These are phyloP conservation scores for Denticeps clupeoides DNA, from an alignment of 2,797 vertebrate genomes.

Conservation along the genomic window DNA sequence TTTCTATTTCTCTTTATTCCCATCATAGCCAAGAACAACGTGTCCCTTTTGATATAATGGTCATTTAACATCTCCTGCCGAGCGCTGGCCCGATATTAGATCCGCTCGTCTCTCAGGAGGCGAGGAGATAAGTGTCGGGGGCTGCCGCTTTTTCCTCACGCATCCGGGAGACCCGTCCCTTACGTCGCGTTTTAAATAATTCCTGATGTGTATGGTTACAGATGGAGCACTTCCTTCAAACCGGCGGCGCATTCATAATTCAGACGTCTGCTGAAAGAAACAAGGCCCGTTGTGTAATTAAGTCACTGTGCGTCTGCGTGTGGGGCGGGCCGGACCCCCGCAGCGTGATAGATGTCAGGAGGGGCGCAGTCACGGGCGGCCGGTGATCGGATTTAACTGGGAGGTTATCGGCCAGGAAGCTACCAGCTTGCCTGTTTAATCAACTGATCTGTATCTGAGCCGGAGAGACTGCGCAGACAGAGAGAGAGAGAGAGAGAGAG, in stretches of 20 bases:
- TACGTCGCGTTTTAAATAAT: no score
- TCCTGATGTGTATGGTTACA: no score
- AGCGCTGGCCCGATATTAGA: neutral
- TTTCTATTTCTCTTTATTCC: conserved; percentile 19
- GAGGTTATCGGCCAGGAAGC: conserved; percentile 18
- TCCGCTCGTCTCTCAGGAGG: no score
- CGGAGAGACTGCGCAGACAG: neutral
- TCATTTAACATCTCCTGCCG: conserved; percentile 19
- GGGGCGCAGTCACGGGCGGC: neutral
- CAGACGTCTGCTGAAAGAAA: no score
- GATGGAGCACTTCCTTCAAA: no score
- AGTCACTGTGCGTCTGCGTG: no score
- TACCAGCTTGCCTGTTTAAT: conserved; percentile 24
- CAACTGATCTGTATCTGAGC: conserved; percentile 23
- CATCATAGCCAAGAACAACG: conserved; percentile 19
- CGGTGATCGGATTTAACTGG: conserved; percentile 15
- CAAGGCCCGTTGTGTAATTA: no score
- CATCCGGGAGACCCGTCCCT: no score
- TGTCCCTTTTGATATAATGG: conserved; percentile 21
- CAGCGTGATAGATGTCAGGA: neutral
- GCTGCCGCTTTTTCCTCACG: no score
- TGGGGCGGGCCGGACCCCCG: no score
- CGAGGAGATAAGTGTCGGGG: no score
- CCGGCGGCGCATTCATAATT: no score
- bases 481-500: neutral